Evolutionary conservation across 2,113 vertebrate species (phyloP).

Genomic region (Callopanchax toddi): DNA sequence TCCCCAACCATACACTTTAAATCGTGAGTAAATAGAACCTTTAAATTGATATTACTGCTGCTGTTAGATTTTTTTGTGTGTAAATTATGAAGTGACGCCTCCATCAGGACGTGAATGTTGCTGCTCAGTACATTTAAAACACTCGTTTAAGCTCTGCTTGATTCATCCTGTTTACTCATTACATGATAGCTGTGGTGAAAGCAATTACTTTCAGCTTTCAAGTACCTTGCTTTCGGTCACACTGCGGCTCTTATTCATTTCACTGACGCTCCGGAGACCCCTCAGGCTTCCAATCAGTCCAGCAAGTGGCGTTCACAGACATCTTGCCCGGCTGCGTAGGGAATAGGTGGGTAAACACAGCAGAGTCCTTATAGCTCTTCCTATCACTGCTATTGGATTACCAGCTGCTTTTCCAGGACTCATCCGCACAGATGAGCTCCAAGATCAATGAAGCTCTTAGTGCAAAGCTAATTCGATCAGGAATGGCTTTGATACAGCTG

Average conservation of each 20-base stretch:
- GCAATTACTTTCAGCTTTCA: constrained; percentile 68
- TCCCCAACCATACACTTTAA: constrained; percentile 16
- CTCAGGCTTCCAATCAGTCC: constrained; percentile 54
- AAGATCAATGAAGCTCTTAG: constrained; percentile 81
- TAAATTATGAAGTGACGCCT: constrained; percentile 34
- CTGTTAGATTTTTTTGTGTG: constrained; percentile 23
- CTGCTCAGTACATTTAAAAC: constrained; percentile 43
- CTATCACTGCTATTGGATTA: constrained; percentile 78
- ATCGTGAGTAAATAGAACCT: constrained; percentile 11
- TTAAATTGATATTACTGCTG: constrained; percentile 22
- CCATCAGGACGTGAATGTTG: constrained; percentile 27
- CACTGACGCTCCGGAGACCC: constrained; percentile 40
- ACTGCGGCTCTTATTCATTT: constrained; percentile 50
- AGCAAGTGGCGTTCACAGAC: constrained; percentile 50
- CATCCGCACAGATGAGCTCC: constrained; percentile 75
- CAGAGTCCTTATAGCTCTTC: constrained; percentile 76
- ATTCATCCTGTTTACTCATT: constrained; percentile 73
- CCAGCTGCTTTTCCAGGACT: constrained; percentile 69
- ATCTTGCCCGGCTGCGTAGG: constrained; percentile 48
- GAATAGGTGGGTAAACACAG: constrained; percentile 66
- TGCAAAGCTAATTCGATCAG: constrained; percentile 78
- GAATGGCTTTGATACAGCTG: constrained; percentile 71
- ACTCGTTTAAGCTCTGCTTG: constrained; percentile 35
- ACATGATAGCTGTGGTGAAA: constrained; percentile 60
- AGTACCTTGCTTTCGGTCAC: constrained; percentile 63